phyloP scores from a whole-genome alignment of 23 tunicate species.

The Halocynthia aurantium region DNA sequence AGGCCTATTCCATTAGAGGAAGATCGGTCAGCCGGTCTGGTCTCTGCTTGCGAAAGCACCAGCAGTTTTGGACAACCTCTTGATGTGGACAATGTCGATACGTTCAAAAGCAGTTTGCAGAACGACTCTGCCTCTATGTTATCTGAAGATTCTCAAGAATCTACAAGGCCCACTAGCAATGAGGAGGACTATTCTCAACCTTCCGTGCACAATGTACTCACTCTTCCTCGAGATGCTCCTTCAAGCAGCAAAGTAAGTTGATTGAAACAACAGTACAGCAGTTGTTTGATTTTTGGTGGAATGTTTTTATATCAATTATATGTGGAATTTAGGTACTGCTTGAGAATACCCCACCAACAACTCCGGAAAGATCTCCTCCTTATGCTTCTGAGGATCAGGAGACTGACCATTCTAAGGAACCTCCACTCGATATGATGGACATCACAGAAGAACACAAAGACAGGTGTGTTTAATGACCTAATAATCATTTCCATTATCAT shows the following conservation, averaged over 20 bases:
- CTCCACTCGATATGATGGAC: conserved; percentile 15
- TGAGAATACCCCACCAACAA: conserved; percentile 78
- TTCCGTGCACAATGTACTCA: background rate
- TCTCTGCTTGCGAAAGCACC: no score
- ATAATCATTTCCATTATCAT: background rate
- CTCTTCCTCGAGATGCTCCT: conserved; percentile 22
- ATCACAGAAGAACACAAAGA: conserved; percentile 23
- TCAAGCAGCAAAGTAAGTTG: conserved; percentile 61
- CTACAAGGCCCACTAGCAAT: no score
- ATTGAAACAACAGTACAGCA: background rate
- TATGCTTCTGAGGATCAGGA: conserved; percentile 46
- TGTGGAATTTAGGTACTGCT: conserved; percentile 28
- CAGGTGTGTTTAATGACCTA: background rate
- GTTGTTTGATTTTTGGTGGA: no score
- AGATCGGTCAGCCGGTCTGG: no score
- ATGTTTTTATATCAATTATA: background rate
- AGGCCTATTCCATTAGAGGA: no score
- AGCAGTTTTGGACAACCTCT: no score
- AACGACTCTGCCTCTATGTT: no score
- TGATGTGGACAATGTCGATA: no score
- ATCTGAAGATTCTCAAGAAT: no score
- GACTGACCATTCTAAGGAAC: background rate
- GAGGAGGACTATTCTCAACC: no score
- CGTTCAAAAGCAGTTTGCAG: no score
- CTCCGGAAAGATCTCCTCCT: conserved; percentile 52